Conservation (phyloP, 2,888 invertebrate genomes). For the Clanis bilineata region DNA sequence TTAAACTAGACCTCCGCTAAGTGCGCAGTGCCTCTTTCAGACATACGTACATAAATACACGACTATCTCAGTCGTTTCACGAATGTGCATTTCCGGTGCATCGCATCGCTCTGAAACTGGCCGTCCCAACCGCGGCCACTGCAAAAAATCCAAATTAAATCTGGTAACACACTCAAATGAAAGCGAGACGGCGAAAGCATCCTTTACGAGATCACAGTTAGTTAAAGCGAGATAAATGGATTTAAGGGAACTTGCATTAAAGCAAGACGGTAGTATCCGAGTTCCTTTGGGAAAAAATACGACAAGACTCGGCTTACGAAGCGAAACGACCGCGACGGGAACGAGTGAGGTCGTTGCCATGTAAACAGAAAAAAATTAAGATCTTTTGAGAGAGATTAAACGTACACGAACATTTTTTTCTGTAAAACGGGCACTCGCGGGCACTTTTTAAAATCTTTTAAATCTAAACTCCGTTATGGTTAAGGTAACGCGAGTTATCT, state of each 20-base stretch:
- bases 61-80: not conserved
- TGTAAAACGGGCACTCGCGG: not conserved
- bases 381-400: conserved; percentile 61
- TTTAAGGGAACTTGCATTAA: conserved; percentile 56
- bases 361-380: conserved; percentile 58
- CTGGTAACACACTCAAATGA: conserved; percentile 56
- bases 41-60: not conserved
- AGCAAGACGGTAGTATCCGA: conserved; percentile 51
- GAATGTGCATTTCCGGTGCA: conserved; percentile 7
- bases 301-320: conserved; percentile 37
- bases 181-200: conserved; percentile 50
- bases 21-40: not conserved
- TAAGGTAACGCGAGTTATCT: not conserved
- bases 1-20: not conserved
- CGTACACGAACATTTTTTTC: conserved; percentile 20
- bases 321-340: conserved; percentile 43
- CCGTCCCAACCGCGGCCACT: conserved; percentile 26
- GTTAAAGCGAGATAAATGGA: conserved; percentile 73
- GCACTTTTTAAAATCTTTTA: conserved; percentile 2
- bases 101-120: conserved; percentile 3
- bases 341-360: conserved; percentile 67
- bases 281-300: conserved; percentile 47
- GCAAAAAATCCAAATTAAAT: conserved; percentile 66
- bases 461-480: conserved; percentile 7
- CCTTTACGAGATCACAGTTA: conserved; percentile 48